A percentile compares a stretch with the other conserved stretches of the same genome.
phyloP scores from a whole-genome alignment of 1,140 invertebrate genomes.

The Rhyacophila brunnea region DNA sequence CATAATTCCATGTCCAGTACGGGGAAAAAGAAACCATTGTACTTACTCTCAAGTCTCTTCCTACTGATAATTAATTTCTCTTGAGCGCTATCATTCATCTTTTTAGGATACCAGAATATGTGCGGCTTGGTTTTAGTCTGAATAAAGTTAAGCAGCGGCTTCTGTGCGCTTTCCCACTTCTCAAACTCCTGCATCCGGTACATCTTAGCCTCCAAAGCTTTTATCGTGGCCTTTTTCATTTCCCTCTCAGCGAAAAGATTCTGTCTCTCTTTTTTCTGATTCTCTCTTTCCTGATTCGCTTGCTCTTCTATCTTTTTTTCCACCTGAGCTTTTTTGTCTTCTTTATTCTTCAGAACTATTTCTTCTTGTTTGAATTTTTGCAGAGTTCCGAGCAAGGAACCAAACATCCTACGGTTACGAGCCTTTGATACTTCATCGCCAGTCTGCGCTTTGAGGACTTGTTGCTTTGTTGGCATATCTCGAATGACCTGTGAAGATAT shows the following conservation, averaged over 20 bases:
- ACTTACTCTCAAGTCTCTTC: slow-evolving; percentile 57
- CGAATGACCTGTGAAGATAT: slow-evolving; percentile 48
- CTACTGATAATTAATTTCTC: slow-evolving; percentile 52
- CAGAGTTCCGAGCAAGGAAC: slow-evolving; percentile 87
- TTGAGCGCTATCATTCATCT: slow-evolving; percentile 56
- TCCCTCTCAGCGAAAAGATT: slow-evolving; percentile 83
- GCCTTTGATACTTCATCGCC: slow-evolving; percentile 80
- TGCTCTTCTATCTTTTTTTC: slow-evolving; percentile 93
- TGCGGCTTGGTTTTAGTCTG: slow-evolving; percentile 82
- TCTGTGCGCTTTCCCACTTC: slow-evolving; percentile 80
- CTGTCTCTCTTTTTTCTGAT: slow-evolving; percentile 79
- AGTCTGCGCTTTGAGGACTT: slow-evolving; percentile 70
- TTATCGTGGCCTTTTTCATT: slow-evolving; percentile 84
- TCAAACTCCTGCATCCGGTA: slow-evolving; percentile 83
- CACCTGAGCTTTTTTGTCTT: slow-evolving; percentile 71
- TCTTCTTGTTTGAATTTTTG: slow-evolving; percentile 95
- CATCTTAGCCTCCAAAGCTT: slow-evolving; percentile 88
- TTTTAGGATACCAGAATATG: slow-evolving; percentile 85
- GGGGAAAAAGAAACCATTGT: too few relatives aligned
- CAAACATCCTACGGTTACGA: slow-evolving; percentile 92
- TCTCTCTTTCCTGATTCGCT: slow-evolving; percentile 82
- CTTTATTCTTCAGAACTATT: slow-evolving; percentile 78
- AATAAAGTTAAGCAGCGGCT: slow-evolving; percentile 79
- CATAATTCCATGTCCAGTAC: too few relatives aligned
- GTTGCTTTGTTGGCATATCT: slow-evolving; percentile 48